phyloP scores from a whole-genome alignment of 2,888 invertebrate genomes.

The Rhaphigaster nebulosa region DNA sequence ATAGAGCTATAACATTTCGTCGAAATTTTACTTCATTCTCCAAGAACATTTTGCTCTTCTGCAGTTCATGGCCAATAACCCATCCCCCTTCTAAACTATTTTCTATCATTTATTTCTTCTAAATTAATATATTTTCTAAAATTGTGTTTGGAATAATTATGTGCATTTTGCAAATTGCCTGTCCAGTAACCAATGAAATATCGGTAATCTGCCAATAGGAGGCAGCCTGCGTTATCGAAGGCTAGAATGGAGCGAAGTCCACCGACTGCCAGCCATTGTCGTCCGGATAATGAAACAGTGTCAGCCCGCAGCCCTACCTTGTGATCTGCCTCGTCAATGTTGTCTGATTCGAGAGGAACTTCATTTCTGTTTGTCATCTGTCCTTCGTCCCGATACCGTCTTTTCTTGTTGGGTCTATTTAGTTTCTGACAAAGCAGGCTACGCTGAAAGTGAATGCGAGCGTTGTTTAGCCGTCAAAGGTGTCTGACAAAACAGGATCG shows the following conservation, averaged over 20 bases:
- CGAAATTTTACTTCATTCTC: too few relatives aligned
- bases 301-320: background rate
- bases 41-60: too few relatives aligned
- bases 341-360: conserved; percentile 25
- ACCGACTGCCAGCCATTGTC: background rate
- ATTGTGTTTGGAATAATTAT: too few relatives aligned
- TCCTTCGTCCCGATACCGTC: background rate
- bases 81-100: too few relatives aligned
- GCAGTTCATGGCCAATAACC: too few relatives aligned
- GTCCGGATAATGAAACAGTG: background rate
- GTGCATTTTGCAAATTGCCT: background rate
- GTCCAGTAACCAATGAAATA: background rate
- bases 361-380: conserved; percentile 37
- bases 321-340: conserved; percentile 1
- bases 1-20: too few relatives aligned
- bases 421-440: background rate
- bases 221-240: background rate
- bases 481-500: background rate
- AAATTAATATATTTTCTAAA: too few relatives aligned
- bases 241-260: background rate
- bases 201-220: background rate
- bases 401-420: background rate
- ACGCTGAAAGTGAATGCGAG: background rate
- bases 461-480: background rate
- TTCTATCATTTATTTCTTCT: too few relatives aligned